Base-by-base conservation (phyloP, 1,140 invertebrate species). In the Leptinotarsa lineolata region DNA sequence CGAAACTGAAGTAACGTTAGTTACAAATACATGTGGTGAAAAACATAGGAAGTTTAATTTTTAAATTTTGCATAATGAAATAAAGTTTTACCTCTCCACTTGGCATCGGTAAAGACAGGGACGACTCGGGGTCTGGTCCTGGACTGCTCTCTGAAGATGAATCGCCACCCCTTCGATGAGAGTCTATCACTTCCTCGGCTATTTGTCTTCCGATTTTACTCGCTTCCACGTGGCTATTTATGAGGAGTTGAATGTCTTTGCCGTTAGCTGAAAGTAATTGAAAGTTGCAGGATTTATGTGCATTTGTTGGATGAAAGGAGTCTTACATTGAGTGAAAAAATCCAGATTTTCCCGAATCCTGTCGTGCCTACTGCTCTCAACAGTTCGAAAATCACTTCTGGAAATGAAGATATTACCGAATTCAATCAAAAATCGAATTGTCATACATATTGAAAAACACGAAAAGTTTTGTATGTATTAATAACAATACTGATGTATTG, bases 131-230 rank as follows among this genome's bases (percentile, higher is more conserved):
- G 44, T 81, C 84, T 15, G 69, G 82, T 72, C 83, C 85, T 22
- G 88, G 86, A 84, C 87, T 88, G 68, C 83, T 85, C 18, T 81
- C 81, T 8, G 86, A 85, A 59, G 87, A 87, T 3, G 86, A 87
- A 68, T 89, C 87, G 68, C 85, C 86, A 20, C 83, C 82, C 69
- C 87, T 83, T 77, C 83, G 86, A 82, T 87, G 90, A 77, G 81
- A 86, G 77, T 88, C 90, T 72, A 92, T 79, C 22, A 90, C 90
- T 81, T 92, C 90, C 65, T 93, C 91, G 0, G 92, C 92, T 81
- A 94, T 93, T 81, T 92, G 89, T 24, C 90, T 86, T 24, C 93
- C 93, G 76, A 94, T 94, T 86, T 93, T 93, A 83, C 91, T 92
- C 67, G 91, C 92, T 83, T 94, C 92, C 58, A 93, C 88, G 75